A percentile compares a stretch with the other conserved stretches of the same genome.
These are phyloP conservation scores for Marasmarcha lunaedactyla DNA, from an alignment of 2,888 invertebrate genomes.

Conservation along the genomic window DNA sequence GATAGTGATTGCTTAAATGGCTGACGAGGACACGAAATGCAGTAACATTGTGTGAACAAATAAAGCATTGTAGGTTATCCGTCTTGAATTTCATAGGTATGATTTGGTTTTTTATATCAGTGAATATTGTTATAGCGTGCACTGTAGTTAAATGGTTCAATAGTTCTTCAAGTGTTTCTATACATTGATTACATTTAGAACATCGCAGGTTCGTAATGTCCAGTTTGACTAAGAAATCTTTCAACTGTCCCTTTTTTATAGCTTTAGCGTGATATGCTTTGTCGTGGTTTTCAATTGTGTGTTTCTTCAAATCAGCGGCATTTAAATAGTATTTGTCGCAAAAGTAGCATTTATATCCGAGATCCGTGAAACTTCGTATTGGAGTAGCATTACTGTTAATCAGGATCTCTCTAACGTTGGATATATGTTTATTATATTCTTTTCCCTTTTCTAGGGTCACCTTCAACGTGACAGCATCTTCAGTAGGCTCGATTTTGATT, in stretches of 20 bases:
- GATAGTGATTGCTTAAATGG: constrained; percentile 37
- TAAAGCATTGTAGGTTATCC: constrained; percentile 25
- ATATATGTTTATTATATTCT: constrained; percentile 21
- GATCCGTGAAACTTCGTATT: constrained; percentile 25
- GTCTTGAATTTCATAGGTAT: constrained; percentile 35
- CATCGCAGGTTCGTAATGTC: constrained; percentile 39
- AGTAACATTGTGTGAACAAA: constrained; percentile 27
- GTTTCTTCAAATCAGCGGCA: constrained; percentile 31
- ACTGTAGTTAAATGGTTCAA: constrained; percentile 25
- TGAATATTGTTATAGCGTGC: constrained; percentile 27
- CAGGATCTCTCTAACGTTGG: constrained; percentile 29
- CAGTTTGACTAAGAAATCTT: constrained; percentile 26
- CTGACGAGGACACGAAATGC: constrained; percentile 21
- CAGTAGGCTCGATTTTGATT: not conserved
- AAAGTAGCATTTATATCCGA: constrained; percentile 33
- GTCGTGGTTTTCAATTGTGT: constrained; percentile 26
- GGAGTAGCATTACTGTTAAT: constrained; percentile 39
- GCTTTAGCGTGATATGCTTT: constrained; percentile 21
- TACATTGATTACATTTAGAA: constrained; percentile 22
- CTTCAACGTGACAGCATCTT: not conserved
- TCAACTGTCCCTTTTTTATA: constrained; percentile 17
- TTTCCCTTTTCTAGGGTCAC: not conserved
- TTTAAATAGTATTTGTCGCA: constrained; percentile 25
- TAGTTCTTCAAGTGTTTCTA: constrained; percentile 25
- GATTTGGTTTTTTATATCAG: constrained; percentile 32